These are phyloP conservation scores for Elanoides forficatus DNA, from an alignment of 2,113 vertebrate species.

Conservation along the genomic window DNA sequence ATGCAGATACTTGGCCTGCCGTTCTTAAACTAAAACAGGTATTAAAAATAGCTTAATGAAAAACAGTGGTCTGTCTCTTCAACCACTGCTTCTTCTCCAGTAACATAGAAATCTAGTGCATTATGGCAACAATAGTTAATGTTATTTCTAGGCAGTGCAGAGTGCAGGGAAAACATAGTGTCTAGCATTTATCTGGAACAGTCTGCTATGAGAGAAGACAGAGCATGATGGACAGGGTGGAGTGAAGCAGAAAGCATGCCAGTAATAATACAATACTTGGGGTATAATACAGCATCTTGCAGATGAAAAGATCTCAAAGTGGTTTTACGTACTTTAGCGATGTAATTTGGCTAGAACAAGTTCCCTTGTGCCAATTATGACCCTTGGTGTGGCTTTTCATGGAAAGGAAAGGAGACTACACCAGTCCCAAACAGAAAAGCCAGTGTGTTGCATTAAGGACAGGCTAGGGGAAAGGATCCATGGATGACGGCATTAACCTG, in stretches of 20 bases:
- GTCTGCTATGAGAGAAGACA: not conserved
- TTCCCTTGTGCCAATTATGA: not conserved
- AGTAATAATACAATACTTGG: not conserved
- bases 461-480: not conserved
- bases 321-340: not conserved
- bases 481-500: not conserved
- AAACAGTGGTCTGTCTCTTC: not conserved
- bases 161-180: not conserved
- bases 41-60: slow-evolving; percentile 13
- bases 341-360: not conserved
- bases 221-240: not conserved
- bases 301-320: not conserved
- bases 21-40: not conserved
- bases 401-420: not conserved
- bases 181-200: not conserved
- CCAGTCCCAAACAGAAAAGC: not conserved
- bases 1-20: not conserved
- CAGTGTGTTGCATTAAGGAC: not conserved
- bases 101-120: not conserved
- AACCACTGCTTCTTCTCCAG: not conserved
- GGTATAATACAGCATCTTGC: not conserved
- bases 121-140: not conserved
- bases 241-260: not conserved
- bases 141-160: not conserved
- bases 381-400: not conserved